These are phyloP conservation scores for Chroicocephalus ridibundus DNA, from an alignment of 2,113 vertebrate genomes.

Conservation along the genomic window DNA sequence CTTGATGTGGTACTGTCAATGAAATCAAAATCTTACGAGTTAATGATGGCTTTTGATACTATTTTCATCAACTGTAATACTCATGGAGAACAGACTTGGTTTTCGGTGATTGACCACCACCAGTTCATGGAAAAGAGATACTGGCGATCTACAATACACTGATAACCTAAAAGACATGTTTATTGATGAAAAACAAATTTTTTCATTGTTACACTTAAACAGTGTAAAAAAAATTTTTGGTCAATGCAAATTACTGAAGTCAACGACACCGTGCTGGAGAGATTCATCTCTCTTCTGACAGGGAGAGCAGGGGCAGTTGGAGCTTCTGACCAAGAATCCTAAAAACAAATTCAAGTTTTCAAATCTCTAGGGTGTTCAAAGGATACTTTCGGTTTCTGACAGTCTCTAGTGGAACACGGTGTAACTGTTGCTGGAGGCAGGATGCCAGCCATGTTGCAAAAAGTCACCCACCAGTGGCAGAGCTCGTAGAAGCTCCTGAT, in stretches of 20 bases:
- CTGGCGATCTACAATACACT: neutral
- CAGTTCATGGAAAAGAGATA: neutral
- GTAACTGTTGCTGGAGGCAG: neutral
- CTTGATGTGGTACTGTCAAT: neutral
- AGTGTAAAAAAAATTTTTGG: neutral
- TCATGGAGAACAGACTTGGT: neutral
- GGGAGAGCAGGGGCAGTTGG: neutral
- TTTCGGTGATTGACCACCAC: neutral
- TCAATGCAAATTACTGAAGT: neutral
- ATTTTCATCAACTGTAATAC: neutral
- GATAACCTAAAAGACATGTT: neutral
- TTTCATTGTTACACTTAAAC: neutral
- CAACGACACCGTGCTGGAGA: neutral
- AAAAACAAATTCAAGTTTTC: neutral
- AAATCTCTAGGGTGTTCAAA: neutral
- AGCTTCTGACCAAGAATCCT: neutral
- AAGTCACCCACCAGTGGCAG: neutral
- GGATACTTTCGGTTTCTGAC: rapidly evolving
- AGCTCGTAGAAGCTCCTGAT: neutral
- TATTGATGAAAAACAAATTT: neutral
- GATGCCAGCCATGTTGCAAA: neutral
- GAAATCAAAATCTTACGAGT: neutral
- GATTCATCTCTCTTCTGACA: neutral
- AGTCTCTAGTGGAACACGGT: neutral
- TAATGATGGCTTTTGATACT: neutral